Base-by-base conservation (phyloP, 2,113 vertebrate genomes). In the Lichenostomus cassidix region DNA sequence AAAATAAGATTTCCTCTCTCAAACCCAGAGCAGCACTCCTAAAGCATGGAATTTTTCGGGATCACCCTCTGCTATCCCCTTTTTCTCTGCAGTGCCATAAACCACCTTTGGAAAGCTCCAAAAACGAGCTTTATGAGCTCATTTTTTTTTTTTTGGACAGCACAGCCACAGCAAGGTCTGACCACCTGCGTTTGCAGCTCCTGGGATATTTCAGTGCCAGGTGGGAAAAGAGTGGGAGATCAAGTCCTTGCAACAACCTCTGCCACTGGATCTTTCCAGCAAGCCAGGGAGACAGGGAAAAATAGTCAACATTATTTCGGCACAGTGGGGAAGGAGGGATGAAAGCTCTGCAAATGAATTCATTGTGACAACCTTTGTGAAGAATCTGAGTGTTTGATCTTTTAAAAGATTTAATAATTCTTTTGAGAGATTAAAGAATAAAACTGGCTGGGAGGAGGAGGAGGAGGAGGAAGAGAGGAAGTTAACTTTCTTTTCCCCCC, bases 391-490 rank as follows among this genome's bases (percentile, higher is more conserved):
- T 39, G 84, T 97, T 97, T 97, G 96, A 98, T 98, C 96, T 97
- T 94, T 87, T 94, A 97, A 96, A 97, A 93, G 91, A 94, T 96
- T 97, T 97, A 95, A 97, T 97, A 97, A 97, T 98, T 97, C 95
- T 97, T 96, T 96, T 89, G 94, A 96, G 89, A 97, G 95, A 97
- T 95, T 97, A 94, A 68, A 97, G 93, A 97, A 95, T 82, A 87
- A 83, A 96, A 96, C 91, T 44, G 93, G 67, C 74, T 42, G 86
- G 80, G 87, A 79, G 87, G 94, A 94, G 80, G 87, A 79, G 87
- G 94, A 94, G 91, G 87, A 95, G 80, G 87, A 79, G 87, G 94
- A 94, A 90, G 87, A 95, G 47, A 90, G 69, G 60, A 94, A 94
- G 93, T 95, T 96, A 76, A 96, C 64, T 97, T 97, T 86, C 63